Conservation (phyloP, 2,888 invertebrate species). For the Bruchidius siliquastri region DNA sequence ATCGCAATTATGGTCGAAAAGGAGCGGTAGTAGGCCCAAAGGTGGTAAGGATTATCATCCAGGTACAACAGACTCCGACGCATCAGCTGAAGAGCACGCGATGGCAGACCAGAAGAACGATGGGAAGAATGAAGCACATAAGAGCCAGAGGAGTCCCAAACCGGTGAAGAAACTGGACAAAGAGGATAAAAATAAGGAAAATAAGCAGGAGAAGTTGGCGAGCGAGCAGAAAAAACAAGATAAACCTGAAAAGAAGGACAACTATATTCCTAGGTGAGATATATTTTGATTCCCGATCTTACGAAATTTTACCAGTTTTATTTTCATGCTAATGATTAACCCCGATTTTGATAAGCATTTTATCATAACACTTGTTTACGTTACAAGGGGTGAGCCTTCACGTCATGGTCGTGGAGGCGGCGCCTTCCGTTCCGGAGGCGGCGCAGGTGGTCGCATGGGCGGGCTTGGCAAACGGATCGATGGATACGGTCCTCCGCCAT, state of each 20-base stretch:
- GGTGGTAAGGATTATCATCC: conserved; percentile 20
- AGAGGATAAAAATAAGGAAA: conserved; percentile 29
- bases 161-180: conserved; percentile 24
- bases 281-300: no score
- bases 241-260: conserved; percentile 32
- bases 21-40: conserved; percentile 13
- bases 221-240: conserved; percentile 34
- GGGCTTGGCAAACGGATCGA: conserved; percentile 61
- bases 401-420: conserved; percentile 71
- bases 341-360: no score
- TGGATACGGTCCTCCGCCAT: conserved; percentile 76
- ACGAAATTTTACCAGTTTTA: no score
- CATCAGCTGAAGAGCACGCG: conserved; percentile 61
- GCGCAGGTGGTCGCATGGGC: conserved; percentile 37
- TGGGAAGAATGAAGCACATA: conserved; percentile 56
- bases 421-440: conserved; percentile 16
- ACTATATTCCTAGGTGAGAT: conserved; percentile 59
- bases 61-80: conserved; percentile 66
- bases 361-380: neutral
- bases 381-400: conserved; percentile 73
- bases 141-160: conserved; percentile 19
- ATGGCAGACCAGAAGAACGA: conserved; percentile 52
- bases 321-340: no score
- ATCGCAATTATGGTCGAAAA: conserved; percentile 17
- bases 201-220: conserved; percentile 26